Percentiles rank a stretch among this genome's conserved stretches.
Conservation (phyloP, 2,113 vertebrate species). For the Salvelinus fontinalis region DNA sequence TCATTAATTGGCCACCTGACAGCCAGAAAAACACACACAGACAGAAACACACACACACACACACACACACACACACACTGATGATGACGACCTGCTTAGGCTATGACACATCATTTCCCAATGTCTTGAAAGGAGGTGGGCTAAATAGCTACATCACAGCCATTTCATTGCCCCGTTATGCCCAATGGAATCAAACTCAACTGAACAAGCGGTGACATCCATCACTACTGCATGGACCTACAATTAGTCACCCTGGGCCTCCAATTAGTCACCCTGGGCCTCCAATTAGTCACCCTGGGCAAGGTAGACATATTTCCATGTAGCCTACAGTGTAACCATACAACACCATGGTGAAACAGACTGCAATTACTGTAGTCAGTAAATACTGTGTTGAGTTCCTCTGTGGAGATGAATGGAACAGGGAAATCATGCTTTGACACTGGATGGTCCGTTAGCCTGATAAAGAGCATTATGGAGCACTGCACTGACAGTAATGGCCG, state of each 20-base stretch:
- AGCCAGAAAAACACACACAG: conserved; percentile 10
- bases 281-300: too few species aligned
- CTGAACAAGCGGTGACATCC: not conserved
- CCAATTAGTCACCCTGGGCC: too few species aligned
- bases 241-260: too few species aligned
- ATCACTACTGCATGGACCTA: not conserved
- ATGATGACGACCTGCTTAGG: not conserved
- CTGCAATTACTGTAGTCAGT: not conserved
- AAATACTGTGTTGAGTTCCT: not conserved
- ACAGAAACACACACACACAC: not conserved
- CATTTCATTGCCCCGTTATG: not conserved
- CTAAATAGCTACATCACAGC: not conserved
- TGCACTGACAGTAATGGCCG: conserved; percentile 42
- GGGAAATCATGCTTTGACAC: conserved; percentile 33
- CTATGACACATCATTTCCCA: not conserved
- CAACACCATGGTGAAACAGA: not conserved
- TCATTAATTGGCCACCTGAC: conserved; percentile 20
- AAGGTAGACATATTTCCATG: not conserved
- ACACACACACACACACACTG: not conserved
- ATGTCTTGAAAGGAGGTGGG: not conserved
- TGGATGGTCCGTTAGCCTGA: conserved; percentile 47
- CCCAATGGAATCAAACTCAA: too few species aligned
- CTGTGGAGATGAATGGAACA: conserved; percentile 8
- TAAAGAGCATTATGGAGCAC: conserved; percentile 44
- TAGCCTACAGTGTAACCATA: not conserved